Base-by-base conservation (phyloP, 2,797 vertebrate species). In the Philypnodon macrostomus region DNA sequence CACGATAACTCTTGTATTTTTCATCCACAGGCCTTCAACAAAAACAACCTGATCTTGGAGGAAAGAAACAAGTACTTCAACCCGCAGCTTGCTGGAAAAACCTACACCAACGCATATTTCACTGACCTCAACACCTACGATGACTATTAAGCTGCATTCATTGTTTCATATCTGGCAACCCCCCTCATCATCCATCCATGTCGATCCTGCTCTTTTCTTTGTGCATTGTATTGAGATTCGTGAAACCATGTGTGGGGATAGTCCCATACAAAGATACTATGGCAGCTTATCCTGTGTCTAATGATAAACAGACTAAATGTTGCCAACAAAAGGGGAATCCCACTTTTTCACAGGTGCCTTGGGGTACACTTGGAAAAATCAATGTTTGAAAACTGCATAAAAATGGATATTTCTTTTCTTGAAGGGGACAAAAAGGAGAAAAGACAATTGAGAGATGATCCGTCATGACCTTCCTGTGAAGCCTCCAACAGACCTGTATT, bases 31-130 rank as follows among this genome's bases (percentile, higher is more conserved):
- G 95, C 95, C 67, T 97, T 97, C 90, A 98, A 97, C 88, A 98
- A 98, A 91, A 98, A 98, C 88, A 98, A 98, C 87, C 84, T 98
- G 89, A 94, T 98, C 76, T 85, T 98, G 82, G 96, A 98, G 81
- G 96, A 98, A 83, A 90, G 95, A 86, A 98, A 98, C 85, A 98
- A 96, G 70, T 98, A 98, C 87, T 98, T 97, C 90, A 97, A 95
- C 80, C 95, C 96, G 5, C 95, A 98, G 76, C 93, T 95, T 53
- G 89, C 92, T 40, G 91, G 93, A 86, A 98, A 98, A 89, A 95
- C 94, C 55, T 98, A 97, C 61, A 97, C 95, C 74, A 98, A 98
- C 2, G 87, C 95, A 80, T 98, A 97, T 90, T 98, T 98, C 84
- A 93, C 94, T 60, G 96, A 98, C 89, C 93, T 97, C 87, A 98